Evolutionary conservation across 2,888 invertebrate species (phyloP).

Genomic region (Matsumyia berberina): DNA sequence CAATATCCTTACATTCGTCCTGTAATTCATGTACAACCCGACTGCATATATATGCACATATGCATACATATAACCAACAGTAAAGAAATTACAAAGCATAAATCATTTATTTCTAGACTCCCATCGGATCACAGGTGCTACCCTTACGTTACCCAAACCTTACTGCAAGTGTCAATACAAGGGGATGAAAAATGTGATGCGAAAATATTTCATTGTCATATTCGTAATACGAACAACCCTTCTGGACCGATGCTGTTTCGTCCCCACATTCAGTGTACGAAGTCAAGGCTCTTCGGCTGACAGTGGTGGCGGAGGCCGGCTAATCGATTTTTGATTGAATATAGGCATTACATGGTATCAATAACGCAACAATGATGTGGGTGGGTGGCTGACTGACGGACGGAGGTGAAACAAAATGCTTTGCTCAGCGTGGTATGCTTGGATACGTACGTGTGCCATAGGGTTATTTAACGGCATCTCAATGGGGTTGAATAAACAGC

Average conservation of each 20-base stretch:
- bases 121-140: slow-evolving; percentile 60
- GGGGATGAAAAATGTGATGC: slow-evolving; percentile 46
- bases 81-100: slow-evolving; percentile 60
- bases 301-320: slow-evolving; percentile 77
- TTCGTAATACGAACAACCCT: slow-evolving; percentile 63
- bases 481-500: slow-evolving; percentile 75
- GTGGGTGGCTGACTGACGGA: slow-evolving; percentile 52
- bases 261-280: slow-evolving; percentile 31
- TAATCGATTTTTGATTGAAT: slow-evolving; percentile 85
- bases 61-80: neutral
- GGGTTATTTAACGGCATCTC: slow-evolving; percentile 75
- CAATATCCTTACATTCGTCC: neutral
- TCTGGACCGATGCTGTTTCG: slow-evolving; percentile 39
- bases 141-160: slow-evolving; percentile 40
- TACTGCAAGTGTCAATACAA: slow-evolving; percentile 62
- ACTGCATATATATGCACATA: slow-evolving; percentile 32
- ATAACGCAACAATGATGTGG: slow-evolving; percentile 74
- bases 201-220: slow-evolving; percentile 66
- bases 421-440: slow-evolving; percentile 45
- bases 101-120: slow-evolving; percentile 42
- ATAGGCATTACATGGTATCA: slow-evolving; percentile 78
- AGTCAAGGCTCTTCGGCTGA: slow-evolving; percentile 20
- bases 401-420: slow-evolving; percentile 63
- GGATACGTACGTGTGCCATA: slow-evolving; percentile 63
- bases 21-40: neutral